phyloP scores from a whole-genome alignment of 2,797 vertebrate genomes.

The Setipinna tenuifilis region DNA sequence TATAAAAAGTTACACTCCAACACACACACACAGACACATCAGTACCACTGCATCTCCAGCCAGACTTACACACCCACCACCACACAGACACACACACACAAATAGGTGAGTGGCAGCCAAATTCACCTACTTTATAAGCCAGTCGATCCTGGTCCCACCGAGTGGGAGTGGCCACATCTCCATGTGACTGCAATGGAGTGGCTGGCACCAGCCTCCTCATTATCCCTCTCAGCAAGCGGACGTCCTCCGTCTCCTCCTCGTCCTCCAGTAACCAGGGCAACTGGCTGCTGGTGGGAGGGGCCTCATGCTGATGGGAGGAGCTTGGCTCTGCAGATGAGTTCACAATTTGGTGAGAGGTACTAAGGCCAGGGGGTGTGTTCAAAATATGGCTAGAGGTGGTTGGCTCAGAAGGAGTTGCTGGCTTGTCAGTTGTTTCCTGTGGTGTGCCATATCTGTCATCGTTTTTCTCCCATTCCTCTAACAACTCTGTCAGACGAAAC shows the following conservation, averaged over 20 bases:
- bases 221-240: not conserved
- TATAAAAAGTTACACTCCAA: not conserved
- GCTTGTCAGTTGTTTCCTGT: not conserved
- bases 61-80: not conserved
- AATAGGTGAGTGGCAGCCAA: not conserved
- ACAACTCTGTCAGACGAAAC: not conserved
- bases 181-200: not conserved
- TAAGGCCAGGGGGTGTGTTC: not conserved
- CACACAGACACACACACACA: not conserved
- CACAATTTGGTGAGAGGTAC: not conserved
- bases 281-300: not conserved
- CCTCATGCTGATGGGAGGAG: not conserved
- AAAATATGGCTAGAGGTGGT: not conserved
- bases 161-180: not conserved
- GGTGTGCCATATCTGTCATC: not conserved
- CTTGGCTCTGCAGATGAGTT: not conserved
- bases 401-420: not conserved
- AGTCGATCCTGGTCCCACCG: conserved; percentile 12
- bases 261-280: not conserved
- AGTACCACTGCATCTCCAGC: not conserved
- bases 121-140: not conserved
- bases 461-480: not conserved
- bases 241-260: not conserved
- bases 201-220: not conserved
- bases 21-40: not conserved